These are phyloP conservation scores for Chalcosyrphus nemorum DNA, from an alignment of 2,888 invertebrate species.

Conservation along the genomic window DNA sequence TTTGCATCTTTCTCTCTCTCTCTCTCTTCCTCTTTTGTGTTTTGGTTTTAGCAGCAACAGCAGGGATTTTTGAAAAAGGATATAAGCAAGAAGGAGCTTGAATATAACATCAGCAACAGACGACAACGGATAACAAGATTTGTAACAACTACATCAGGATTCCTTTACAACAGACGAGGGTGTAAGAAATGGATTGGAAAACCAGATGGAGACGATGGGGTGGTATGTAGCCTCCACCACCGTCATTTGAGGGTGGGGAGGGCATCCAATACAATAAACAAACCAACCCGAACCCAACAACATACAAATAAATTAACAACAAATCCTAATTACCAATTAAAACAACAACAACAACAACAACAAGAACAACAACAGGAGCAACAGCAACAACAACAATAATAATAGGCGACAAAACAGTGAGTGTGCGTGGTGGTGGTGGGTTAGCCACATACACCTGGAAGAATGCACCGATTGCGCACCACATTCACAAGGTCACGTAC, in stretches of 20 bases:
- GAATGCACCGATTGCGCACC: constrained; percentile 86
- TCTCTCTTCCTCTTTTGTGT: neutral
- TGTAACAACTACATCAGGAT: constrained; percentile 9
- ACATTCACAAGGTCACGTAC: constrained; percentile 94
- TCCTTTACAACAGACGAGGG: constrained; percentile 12
- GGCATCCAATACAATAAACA: constrained; percentile 44
- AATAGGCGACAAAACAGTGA: constrained; percentile 26
- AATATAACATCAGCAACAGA: constrained; percentile 42
- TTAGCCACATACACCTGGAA: constrained; percentile 67
- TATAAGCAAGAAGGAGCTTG: constrained; percentile 34
- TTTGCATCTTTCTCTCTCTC: constrained; percentile 20
- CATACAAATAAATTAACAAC: too few relatives aligned
- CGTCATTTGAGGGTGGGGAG: constrained; percentile 70
- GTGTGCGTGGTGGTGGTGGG: constrained; percentile 38
- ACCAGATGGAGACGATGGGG: constrained; percentile 75
- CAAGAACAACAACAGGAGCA: neutral
- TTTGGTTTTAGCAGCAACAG: constrained; percentile 55
- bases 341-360: neutral
- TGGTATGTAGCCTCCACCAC: constrained; percentile 75
- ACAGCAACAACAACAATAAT: neutral
- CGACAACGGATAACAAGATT: neutral
- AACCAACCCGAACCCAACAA: constrained; percentile 49
- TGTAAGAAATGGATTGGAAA: constrained; percentile 75
- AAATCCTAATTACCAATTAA: too few relatives aligned
- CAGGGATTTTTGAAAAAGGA: constrained; percentile 21